Percentiles rank a stretch among this genome's conserved stretches.
phyloP scores from a whole-genome alignment of 2,888 invertebrate species.

The Zygothrica quintamaculata region DNA sequence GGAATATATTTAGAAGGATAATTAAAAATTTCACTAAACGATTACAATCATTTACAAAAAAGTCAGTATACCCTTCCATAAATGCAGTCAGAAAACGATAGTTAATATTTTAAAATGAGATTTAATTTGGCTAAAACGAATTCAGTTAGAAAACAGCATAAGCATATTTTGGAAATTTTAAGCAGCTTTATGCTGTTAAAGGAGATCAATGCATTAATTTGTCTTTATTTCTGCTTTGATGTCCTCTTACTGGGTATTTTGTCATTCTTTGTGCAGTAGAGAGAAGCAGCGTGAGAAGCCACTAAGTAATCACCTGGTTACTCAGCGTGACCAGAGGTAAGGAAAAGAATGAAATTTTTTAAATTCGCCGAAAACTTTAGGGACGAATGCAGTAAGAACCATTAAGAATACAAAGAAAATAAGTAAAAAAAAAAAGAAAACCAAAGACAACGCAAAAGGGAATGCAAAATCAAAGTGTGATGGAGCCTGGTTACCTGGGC shows the following conservation, averaged over 20 bases:
- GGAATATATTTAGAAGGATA: no score
- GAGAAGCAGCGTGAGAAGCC: slow-evolving; percentile 36
- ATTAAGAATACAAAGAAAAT: slow-evolving; percentile 56
- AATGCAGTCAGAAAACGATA: no score
- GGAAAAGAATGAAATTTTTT: slow-evolving; percentile 14
- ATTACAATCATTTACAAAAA: no score
- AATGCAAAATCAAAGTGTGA: slow-evolving; percentile 76
- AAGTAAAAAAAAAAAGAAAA: no score
- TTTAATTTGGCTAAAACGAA: no score
- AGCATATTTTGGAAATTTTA: background rate
- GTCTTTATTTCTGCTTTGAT: background rate
- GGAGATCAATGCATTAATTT: slow-evolving; percentile 9
- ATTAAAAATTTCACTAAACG: no score
- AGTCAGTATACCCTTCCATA: no score
- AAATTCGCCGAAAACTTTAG: slow-evolving; percentile 25
- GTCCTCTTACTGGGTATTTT: slow-evolving; percentile 21
- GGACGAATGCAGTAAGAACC: slow-evolving; percentile 18
- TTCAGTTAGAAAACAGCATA: no score
- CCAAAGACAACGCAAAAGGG: slow-evolving; percentile 55
- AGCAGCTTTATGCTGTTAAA: slow-evolving; percentile 1
- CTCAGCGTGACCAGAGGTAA: slow-evolving; percentile 20
- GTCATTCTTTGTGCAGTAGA: slow-evolving; percentile 43
- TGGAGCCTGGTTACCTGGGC: slow-evolving; percentile 24
- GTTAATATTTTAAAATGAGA: no score
- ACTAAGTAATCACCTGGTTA: slow-evolving; percentile 52